Conservation (phyloP, 2,797 vertebrate genomes). For the Geotrypetes seraphini region DNA sequence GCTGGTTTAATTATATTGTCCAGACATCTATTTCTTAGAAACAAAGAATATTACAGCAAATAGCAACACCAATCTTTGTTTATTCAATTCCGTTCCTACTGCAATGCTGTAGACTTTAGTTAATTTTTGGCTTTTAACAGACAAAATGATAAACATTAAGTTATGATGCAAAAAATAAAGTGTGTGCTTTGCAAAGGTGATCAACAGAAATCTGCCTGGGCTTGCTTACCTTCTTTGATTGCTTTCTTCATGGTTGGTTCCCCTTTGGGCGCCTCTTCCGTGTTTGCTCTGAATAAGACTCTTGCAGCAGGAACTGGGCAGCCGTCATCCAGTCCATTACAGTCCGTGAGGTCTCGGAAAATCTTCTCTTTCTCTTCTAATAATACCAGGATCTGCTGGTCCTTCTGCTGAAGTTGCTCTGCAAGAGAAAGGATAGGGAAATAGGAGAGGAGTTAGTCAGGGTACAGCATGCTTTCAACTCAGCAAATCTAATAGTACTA, state of each 20-base stretch:
- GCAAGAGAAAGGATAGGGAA: conserved; percentile 9
- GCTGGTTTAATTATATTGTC: too few relatives aligned
- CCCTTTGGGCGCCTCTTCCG: conserved; percentile 71
- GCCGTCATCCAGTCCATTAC: conserved; percentile 56
- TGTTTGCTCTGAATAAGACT: conserved; percentile 74
- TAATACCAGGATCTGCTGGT: conserved; percentile 78
- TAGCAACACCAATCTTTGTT: too few relatives aligned
- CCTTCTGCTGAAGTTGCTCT: conserved; percentile 88
- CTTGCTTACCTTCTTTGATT: conserved; percentile 79
- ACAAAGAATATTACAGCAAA: too few relatives aligned
- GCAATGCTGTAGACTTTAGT: too few relatives aligned
- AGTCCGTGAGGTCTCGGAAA: conserved; percentile 80
- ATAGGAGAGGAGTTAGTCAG: background rate
- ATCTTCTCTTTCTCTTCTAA: conserved; percentile 87
- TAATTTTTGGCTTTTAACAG: too few relatives aligned
- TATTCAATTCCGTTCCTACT: too few relatives aligned
- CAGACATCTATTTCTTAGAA: too few relatives aligned
- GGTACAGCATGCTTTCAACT: background rate
- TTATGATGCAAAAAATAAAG: too few relatives aligned
- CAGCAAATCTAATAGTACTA: background rate
- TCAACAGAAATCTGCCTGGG: too few relatives aligned
- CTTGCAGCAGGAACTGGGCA: conserved; percentile 34
- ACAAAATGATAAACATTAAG: too few relatives aligned
- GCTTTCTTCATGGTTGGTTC: conserved; percentile 80
- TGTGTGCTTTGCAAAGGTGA: too few relatives aligned